A percentile compares a stretch with the other conserved stretches of the same genome.
Evolutionary conservation across 2,888 invertebrate genomes (phyloP).

Genomic region (Eupeodes latifasciatus): DNA sequence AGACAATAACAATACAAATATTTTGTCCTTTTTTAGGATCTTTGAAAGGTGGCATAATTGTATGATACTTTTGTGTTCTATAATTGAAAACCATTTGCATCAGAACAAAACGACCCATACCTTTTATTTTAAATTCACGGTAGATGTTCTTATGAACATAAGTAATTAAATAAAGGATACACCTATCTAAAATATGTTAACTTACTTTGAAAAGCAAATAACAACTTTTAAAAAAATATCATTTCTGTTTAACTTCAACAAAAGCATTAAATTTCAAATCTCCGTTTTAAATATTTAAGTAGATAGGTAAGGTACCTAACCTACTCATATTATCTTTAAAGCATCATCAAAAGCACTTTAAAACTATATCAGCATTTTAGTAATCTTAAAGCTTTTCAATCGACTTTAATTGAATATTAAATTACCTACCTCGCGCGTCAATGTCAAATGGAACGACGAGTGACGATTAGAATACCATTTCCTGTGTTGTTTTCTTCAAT

Average conservation of each 20-base stretch:
- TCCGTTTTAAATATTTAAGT: neutral
- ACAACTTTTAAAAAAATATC: neutral
- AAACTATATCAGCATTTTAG: neutral
- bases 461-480: conserved; percentile 30
- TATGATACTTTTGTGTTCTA: too few species aligned
- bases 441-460: conserved; percentile 22
- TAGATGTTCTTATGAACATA: too few species aligned
- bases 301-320: too few species aligned
- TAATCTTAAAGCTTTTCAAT: conserved; percentile 24
- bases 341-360: neutral
- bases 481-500: conserved; percentile 22
- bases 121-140: too few species aligned
- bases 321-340: neutral
- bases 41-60: too few species aligned
- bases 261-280: neutral
- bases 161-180: too few species aligned
- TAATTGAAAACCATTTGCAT: too few species aligned
- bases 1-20: too few species aligned
- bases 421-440: conserved; percentile 19
- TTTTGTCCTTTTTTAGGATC: too few species aligned
- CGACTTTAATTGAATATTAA: conserved; percentile 63
- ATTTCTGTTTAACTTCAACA: neutral
- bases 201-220: too few species aligned
- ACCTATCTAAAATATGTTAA: too few species aligned
- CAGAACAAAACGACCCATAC: too few species aligned